Evolutionary conservation across 2,888 invertebrate species (phyloP).

Genomic region (Toxonevra muliebris): DNA sequence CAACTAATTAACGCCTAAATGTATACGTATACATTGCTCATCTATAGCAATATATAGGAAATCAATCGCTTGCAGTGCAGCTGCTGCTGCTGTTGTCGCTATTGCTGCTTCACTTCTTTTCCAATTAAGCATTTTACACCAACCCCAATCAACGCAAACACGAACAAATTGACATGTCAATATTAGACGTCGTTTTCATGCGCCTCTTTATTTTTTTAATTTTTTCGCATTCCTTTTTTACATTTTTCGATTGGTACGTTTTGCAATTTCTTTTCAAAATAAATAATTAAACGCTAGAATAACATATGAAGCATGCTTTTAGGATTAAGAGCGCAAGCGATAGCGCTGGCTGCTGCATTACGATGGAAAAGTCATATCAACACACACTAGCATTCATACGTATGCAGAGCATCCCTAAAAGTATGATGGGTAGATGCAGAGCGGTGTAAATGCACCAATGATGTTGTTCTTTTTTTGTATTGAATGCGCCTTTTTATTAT

Average conservation of each 20-base stretch:
- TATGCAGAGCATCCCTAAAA: no score
- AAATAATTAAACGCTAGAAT: slow-evolving; percentile 61
- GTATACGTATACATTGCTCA: slow-evolving; percentile 38
- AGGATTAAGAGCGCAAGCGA: slow-evolving; percentile 47
- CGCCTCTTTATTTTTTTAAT: slow-evolving; percentile 25
- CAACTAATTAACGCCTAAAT: slow-evolving; percentile 59
- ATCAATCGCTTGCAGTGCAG: slow-evolving; percentile 1
- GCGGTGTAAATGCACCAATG: no score
- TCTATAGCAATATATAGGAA: slow-evolving; percentile 1
- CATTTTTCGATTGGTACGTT: slow-evolving; percentile 15
- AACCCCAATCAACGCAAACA: slow-evolving; percentile 30
- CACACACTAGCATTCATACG: no score
- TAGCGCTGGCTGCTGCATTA: neutral
- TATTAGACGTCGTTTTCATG: slow-evolving; percentile 34
- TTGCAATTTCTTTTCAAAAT: slow-evolving; percentile 51
- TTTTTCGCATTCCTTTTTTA: slow-evolving; percentile 24
- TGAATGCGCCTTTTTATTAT: neutral
- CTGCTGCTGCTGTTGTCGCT: no score
- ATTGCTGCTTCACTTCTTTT: slow-evolving; percentile 7
- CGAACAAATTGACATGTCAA: slow-evolving; percentile 36
- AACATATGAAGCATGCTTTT: slow-evolving; percentile 57
- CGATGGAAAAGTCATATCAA: neutral
- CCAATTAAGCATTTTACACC: slow-evolving; percentile 36
- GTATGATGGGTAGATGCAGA: no score
- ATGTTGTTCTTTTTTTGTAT: neutral